Base-by-base conservation (phyloP, 2,888 invertebrate species). In the Galerucella pusilla region DNA sequence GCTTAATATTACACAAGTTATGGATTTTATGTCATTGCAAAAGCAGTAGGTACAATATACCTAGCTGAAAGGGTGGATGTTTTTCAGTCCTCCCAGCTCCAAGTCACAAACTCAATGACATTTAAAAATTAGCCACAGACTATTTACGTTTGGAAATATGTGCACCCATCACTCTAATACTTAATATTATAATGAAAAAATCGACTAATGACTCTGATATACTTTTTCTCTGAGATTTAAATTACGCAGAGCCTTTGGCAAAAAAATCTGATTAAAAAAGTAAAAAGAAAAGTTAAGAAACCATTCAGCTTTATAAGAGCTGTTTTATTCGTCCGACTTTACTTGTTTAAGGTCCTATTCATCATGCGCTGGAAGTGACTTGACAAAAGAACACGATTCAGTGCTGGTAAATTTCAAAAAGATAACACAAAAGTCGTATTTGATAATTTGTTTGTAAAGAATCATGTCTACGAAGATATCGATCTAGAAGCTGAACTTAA, bases 261-360 rank as follows among this genome's bases (percentile, higher is more conserved):
- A 28, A 11, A 60, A 20, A 20, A 25, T 5, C 28, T 67, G 11
- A 67, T 67, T 54, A 42, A 67, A 54, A 67, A 67, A 54, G 49
- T 52, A 52, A n/a, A 20, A 25, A 67, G 54, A 28, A 16, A 54
- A 54, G 25, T 67, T 46, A 52, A 49, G 45, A 42, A 35, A n/a
- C 63, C 64, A 46, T 65, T 65, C 46, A 20, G 67, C 14, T 67
- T 52, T 52, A 54, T 54, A 25, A 54, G 54, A 54, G 20, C n/a
- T 4, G 35, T 67, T 67, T 54, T 52, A 67, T 12, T 20, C 12
- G 25, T 12, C 12, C 11, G 2, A 25, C 12, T 11, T n/a, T 25
- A 14, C 67, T 25, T 67, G 28, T 52, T 66, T 7, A 65, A 65
- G 46, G 20, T 65, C n/a, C 54, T 54, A 54, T 67, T 54, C 10